These are phyloP conservation scores for Anadara kagoshimensis DNA, from an alignment of 1,140 invertebrate species.

Conservation along the genomic window DNA sequence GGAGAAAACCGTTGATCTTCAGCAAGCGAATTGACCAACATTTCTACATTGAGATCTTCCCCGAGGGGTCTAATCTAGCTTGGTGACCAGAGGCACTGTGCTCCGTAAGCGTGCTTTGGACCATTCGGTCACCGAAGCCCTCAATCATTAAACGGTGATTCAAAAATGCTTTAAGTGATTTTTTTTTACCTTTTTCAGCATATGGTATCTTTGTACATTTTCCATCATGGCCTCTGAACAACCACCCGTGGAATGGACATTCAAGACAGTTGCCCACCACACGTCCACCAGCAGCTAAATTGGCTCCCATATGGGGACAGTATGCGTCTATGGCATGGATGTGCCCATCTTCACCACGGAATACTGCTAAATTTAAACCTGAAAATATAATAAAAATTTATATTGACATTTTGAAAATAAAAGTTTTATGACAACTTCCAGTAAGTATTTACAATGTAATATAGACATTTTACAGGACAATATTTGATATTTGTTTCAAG, in stretches of 20 bases:
- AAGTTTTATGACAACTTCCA: not conserved
- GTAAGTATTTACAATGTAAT: not conserved
- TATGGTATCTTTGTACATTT: slow-evolving; percentile 84
- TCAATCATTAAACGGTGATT: no score
- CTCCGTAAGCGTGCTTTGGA: no score
- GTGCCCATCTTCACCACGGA: slow-evolving; percentile 78
- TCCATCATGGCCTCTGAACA: slow-evolving; percentile 84
- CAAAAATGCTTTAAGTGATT: not conserved
- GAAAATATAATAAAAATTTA: slow-evolving; percentile 29
- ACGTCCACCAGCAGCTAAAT: slow-evolving; percentile 84
- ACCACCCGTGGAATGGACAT: slow-evolving; percentile 93
- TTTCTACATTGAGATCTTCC: no score
- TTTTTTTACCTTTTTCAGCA: slow-evolving; percentile 73
- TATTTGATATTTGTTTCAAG: not conserved
- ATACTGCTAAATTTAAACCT: slow-evolving; percentile 87
- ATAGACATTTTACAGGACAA: no score
- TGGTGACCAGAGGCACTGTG: no score
- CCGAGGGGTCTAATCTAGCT: no score
- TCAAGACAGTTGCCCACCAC: slow-evolving; percentile 83
- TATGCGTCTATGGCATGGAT: slow-evolving; percentile 87
- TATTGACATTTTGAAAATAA: not conserved
- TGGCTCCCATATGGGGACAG: slow-evolving; percentile 92
- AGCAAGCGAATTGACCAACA: no score
- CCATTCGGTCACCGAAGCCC: no score
- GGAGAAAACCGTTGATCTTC: no score